Base-by-base conservation (phyloP, 2,888 invertebrate species). In the Perizoma flavofasciatum region DNA sequence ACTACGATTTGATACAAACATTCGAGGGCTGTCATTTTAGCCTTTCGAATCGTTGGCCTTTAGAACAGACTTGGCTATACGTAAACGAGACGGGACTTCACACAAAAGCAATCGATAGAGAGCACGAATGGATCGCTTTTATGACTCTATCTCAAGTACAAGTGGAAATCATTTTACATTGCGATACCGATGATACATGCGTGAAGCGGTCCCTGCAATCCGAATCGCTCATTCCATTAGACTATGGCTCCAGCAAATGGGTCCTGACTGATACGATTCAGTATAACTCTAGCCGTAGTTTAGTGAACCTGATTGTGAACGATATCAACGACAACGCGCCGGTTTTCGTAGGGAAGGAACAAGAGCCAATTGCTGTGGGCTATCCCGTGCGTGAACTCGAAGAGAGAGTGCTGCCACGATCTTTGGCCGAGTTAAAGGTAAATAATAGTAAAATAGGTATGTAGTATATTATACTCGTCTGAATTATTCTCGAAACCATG, bases 241-340 rank as follows among this genome's bases (percentile, higher is more conserved):
- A 89, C 61, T 88, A 89, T 52, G 87, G 88, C 22, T 71, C 73
- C 32, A 85, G 81, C 62, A 82, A 79, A 67, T 93, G 93, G 90
- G 71, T 92, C 39, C 72, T 89, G 43, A 80, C 89, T 8, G 85
- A 91, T 51, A 74, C 86, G 5, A 90, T 93, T 50, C 63, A 65
- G 4, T 87, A 81, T 69, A 83, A 90, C 57, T 70, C 85, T 0
- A 79, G 85, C 63, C 76, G 85, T 47, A 90, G 88, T 66, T 75
- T 90, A 40, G 85, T 93, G 1, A 90, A 90, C 63, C 73, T 93
- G 47, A 88, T 93, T 59, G 89, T 93, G 0, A 88, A 89, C 22
- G 93, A 93, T 65, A 89, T 89, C n/a, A 93, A 93, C 68, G 93
- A 93, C 65, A 89, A 93, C 66, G 44, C 66, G 5, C 93, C 93